Conservation (phyloP, 2,888 invertebrate species). For the Carcina quercana region DNA sequence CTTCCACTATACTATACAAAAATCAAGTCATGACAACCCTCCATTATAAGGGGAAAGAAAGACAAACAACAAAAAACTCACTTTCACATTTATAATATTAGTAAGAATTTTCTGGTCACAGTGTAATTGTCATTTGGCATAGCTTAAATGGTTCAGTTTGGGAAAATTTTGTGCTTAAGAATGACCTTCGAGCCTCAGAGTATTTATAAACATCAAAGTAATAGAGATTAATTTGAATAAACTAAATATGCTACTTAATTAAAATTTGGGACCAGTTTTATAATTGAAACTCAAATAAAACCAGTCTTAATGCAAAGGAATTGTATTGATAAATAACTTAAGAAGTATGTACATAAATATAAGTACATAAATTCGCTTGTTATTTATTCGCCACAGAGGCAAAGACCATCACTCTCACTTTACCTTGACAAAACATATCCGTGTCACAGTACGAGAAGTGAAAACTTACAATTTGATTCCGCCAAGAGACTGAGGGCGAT, state of each 20-base stretch:
- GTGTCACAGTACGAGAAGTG: slow-evolving; percentile 12
- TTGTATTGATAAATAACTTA: not conserved
- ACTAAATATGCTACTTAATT: not conserved
- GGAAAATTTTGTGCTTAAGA: no score
- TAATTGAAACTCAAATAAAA: not conserved
- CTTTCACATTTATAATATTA: no score
- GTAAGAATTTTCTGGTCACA: no score
- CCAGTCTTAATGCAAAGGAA: not conserved
- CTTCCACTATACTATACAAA: no score
- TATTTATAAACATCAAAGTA: no score
- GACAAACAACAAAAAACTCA: no score
- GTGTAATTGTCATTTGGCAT: no score
- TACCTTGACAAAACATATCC: slow-evolving; percentile 51
- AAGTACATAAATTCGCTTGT: not conserved
- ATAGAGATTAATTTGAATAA: no score
- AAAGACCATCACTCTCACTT: slow-evolving; percentile 57
- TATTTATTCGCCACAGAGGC: not conserved
- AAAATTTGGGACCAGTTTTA: not conserved
- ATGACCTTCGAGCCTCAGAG: no score
- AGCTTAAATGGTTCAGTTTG: no score
- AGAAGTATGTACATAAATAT: not conserved
- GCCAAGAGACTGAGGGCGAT: slow-evolving; percentile 30
- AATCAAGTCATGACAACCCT: no score
- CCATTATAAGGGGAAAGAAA: no score
- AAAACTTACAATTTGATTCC: slow-evolving; percentile 54